Evolutionary conservation across 2,888 invertebrate species (phyloP), one percentile per base, ranked within the genome.

Genomic region (Napeogenes sylphis): DNA sequence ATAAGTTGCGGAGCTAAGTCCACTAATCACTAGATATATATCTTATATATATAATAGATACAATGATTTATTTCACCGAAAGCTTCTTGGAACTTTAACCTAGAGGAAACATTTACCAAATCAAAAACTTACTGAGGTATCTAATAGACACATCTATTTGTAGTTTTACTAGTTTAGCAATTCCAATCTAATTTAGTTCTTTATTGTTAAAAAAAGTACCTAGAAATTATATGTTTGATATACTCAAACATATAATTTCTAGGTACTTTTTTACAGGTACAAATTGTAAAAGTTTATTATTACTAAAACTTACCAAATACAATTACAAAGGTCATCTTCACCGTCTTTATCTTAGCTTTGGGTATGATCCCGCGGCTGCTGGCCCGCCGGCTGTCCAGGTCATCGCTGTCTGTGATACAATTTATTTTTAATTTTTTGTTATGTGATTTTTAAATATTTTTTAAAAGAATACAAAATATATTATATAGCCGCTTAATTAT

Each of bases 291-390:
- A 14, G 5, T 46, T 33, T n/a, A 38, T 13, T 13, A 56, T 51
- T 14, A 4, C 1, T 33, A 13, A 3, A 38, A 67, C 94, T 93
- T 83, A 96, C 97, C 96, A 75, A 97, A 96, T 65, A 98, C 98
- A 75, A 98, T 98, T 72, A 98, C 97, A 72, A 98, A 95, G 0
- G 98, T 98, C 97, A 98, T 98, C 88, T 98, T 98, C 67, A 98
- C 97, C 14, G 98, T 98, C 91, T 98, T 98, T 74, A 98, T 97
- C 91, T 98, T 98, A 45, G 98, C 98, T 67, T 96, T 93, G 0
- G 98, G 98, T 77, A 98, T 98, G 66, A 98, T 94, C 55, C 98
- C 98, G 58, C 98, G 92, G 33, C 97, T 97, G 80, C 97, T 97
- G 1, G 97, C 97, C 56, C 97, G 91, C 53, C 96, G 91, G 42